phyloP scores from a whole-genome alignment of 2,888 invertebrate species.

The Drosophila paramelanica region DNA sequence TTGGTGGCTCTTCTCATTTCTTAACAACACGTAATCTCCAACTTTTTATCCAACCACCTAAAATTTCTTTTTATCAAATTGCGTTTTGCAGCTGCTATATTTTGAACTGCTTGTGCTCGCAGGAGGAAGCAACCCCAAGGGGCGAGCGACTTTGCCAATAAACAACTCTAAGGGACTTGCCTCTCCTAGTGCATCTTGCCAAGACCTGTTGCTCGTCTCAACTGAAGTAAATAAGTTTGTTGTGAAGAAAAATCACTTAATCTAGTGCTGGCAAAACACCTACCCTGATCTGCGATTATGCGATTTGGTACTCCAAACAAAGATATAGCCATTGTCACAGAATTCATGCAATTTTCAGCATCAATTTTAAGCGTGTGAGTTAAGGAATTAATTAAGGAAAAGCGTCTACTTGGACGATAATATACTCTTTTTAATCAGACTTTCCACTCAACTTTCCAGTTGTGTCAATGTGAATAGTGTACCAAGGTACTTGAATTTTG shows the following conservation, averaged over 20 bases:
- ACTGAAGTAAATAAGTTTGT: background rate
- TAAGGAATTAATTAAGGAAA: slow-evolving; percentile 21
- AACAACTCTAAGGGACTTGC: background rate
- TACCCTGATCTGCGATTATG: slow-evolving; percentile 13
- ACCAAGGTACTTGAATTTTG: too few relatives aligned
- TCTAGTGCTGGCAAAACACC: slow-evolving; percentile 4
- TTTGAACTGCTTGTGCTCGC: too few relatives aligned
- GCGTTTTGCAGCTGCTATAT: too few relatives aligned
- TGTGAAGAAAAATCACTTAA: slow-evolving; percentile 6
- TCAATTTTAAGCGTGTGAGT: slow-evolving; percentile 15
- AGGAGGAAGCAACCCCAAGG: slow-evolving; percentile 17
- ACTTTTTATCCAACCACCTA: background rate
- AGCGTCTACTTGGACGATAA: slow-evolving; percentile 20
- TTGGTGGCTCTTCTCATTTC: too few relatives aligned
- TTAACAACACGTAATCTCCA: too few relatives aligned
- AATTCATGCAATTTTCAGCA: slow-evolving; percentile 16
- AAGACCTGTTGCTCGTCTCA: background rate
- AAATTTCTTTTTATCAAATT: too few relatives aligned
- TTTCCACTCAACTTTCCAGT: slow-evolving; percentile 12
- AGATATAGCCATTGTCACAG: background rate
- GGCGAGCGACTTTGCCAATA: too few relatives aligned
- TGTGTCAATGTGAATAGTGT: slow-evolving; percentile 20
- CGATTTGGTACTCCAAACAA: slow-evolving; percentile 1
- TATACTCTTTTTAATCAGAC: slow-evolving; percentile 13
- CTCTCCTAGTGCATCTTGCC: background rate